Conservation (phyloP, 2,888 invertebrate genomes). For the Latrodectus hesperus region DNA sequence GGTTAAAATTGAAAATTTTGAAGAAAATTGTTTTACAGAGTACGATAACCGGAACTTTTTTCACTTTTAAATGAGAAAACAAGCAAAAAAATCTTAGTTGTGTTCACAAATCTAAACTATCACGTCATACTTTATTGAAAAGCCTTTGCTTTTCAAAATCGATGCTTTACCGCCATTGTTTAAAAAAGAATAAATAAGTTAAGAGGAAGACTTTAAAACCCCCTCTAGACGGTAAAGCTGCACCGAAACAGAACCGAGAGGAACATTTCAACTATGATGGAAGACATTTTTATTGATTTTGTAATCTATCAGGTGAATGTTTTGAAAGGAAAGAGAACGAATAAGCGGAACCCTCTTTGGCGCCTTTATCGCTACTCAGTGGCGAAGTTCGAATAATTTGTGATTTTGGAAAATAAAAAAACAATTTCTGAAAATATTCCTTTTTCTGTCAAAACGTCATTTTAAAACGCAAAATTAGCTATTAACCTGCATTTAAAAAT, state of each 20-base stretch:
- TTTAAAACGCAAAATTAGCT: no score
- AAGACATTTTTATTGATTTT: slow-evolving; percentile 69
- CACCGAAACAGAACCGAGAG: slow-evolving; percentile 12
- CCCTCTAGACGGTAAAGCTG: neutral
- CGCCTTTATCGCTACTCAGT: slow-evolving; percentile 39
- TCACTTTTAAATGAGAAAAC: neutral
- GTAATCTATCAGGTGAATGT: slow-evolving; percentile 68
- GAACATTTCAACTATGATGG: slow-evolving; percentile 65
- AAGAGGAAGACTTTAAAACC: slow-evolving; percentile 16
- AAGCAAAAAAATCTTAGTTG: neutral
- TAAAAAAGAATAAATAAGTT: slow-evolving; percentile 53
- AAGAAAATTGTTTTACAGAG: no score
- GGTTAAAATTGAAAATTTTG: no score
- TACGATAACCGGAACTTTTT: no score
- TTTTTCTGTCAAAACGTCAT: no score
- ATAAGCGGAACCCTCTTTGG: slow-evolving; percentile 37
- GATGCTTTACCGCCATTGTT: slow-evolving; percentile 18
- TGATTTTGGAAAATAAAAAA: no score
- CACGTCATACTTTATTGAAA: slow-evolving; percentile 51
- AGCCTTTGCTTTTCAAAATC: slow-evolving; percentile 35
- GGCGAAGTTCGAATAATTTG: no score
- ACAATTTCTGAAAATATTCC: no score
- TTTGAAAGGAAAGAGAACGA: slow-evolving; percentile 55
- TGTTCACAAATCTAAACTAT: slow-evolving; percentile 25
- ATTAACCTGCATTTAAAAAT: no score